Conservation (phyloP, 2,888 invertebrate genomes). For the Amphipyra tragopoginis region DNA sequence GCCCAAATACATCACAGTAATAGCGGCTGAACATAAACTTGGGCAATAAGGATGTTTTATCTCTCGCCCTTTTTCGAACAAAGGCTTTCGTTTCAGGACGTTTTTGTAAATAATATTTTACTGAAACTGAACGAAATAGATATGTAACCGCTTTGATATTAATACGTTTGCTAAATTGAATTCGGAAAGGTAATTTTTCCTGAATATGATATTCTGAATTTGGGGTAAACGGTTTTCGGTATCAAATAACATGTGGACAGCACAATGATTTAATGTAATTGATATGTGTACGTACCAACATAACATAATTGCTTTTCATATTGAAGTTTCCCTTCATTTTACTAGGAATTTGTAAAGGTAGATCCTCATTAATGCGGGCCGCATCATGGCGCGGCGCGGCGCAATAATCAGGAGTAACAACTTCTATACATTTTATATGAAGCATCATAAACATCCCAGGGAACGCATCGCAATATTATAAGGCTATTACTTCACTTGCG, state of each 20-base stretch:
- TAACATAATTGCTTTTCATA: constrained; percentile 9
- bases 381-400: too few relatives aligned
- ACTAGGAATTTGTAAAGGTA: neutral
- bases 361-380: neutral
- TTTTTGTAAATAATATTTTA: constrained; percentile 61
- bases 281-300: constrained; percentile 10
- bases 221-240: constrained; percentile 38
- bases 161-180: constrained; percentile 51
- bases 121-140: constrained; percentile 41
- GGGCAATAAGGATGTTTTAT: constrained; percentile 67
- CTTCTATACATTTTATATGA: too few relatives aligned
- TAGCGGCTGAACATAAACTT: constrained; percentile 62
- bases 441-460: too few relatives aligned
- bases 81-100: constrained; percentile 51
- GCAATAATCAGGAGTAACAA: too few relatives aligned
- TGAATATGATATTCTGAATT: constrained; percentile 37
- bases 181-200: constrained; percentile 44
- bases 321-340: constrained; percentile 9
- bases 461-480: too few relatives aligned
- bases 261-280: constrained; percentile 36
- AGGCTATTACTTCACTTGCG: too few relatives aligned
- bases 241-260: constrained; percentile 36
- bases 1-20: constrained; percentile 60
- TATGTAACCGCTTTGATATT: constrained; percentile 41
- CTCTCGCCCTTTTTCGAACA: constrained; percentile 55